These are phyloP conservation scores for Sorex fumeus DNA, from an alignment of 2,113 vertebrate genomes.

Conservation along the genomic window DNA sequence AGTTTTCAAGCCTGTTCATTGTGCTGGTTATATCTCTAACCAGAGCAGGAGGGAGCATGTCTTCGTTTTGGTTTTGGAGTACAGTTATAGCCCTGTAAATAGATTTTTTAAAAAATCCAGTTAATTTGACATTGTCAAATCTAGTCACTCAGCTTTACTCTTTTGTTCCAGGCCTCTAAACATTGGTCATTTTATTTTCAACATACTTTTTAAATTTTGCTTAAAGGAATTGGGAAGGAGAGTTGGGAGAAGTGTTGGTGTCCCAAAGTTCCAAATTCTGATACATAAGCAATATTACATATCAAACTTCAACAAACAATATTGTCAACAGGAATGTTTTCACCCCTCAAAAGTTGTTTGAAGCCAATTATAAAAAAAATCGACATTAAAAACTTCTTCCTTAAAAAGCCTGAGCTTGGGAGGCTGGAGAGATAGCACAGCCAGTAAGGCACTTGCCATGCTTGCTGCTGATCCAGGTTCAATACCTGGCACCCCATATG, in stretches of 20 bases:
- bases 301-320: not conserved
- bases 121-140: not conserved
- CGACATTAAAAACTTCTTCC: no score
- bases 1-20: not conserved
- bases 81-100: not conserved
- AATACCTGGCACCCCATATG: no score
- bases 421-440: no score
- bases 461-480: no score
- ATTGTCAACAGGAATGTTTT: not conserved
- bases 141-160: not conserved
- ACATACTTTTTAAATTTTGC: conserved; percentile 3
- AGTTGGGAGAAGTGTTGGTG: not conserved
- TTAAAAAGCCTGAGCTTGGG: not conserved
- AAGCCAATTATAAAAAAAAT: not conserved
- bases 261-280: not conserved
- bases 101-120: not conserved
- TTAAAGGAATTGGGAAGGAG: not conserved
- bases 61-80: conserved; percentile 25
- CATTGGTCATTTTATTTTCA: not conserved
- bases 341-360: not conserved
- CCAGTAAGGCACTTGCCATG: no score
- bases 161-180: not conserved
- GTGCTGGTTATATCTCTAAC: not conserved
- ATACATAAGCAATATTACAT: not conserved
- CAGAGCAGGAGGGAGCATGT: not conserved